Conservation (phyloP, 2,888 invertebrate species). For the Scaptomyza polygonia region DNA sequence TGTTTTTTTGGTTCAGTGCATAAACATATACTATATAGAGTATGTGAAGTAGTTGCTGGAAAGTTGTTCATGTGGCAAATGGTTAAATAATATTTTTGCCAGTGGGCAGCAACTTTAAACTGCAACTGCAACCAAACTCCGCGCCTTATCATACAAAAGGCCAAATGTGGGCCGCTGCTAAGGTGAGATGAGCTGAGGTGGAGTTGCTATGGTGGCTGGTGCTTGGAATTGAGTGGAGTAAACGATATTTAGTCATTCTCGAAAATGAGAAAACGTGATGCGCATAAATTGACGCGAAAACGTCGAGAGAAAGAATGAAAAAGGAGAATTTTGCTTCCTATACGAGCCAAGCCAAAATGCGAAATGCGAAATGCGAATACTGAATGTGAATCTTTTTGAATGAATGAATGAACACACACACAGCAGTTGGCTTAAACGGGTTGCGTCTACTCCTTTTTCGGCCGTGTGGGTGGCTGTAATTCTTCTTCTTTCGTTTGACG, state of each 20-base stretch:
- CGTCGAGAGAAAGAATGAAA: conserved; percentile 37
- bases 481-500: conserved; percentile 44
- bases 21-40: conserved; percentile 2
- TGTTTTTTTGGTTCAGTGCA: neutral
- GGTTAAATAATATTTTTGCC: conserved; percentile 59
- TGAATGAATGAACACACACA: conserved; percentile 57
- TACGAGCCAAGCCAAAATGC: conserved; percentile 63
- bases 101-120: conserved; percentile 19
- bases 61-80: conserved; percentile 58
- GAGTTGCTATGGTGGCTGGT: conserved; percentile 21
- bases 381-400: conserved; percentile 64
- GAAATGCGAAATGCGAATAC: conserved; percentile 45
- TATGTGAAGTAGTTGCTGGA: conserved; percentile 10
- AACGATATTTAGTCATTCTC: conserved; percentile 83
- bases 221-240: conserved; percentile 64
- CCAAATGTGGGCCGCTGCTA: conserved; percentile 17
- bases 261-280: conserved; percentile 83
- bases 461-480: conserved; percentile 50
- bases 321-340: conserved; percentile 46
- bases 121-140: conserved; percentile 51
- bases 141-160: conserved; percentile 26
- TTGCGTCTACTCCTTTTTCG: conserved; percentile 18
- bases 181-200: conserved; percentile 22
- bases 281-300: conserved; percentile 78
- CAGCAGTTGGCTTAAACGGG: conserved; percentile 15